Conservation (phyloP, 2,888 invertebrate species). For the Coecobrya sp. region DNA sequence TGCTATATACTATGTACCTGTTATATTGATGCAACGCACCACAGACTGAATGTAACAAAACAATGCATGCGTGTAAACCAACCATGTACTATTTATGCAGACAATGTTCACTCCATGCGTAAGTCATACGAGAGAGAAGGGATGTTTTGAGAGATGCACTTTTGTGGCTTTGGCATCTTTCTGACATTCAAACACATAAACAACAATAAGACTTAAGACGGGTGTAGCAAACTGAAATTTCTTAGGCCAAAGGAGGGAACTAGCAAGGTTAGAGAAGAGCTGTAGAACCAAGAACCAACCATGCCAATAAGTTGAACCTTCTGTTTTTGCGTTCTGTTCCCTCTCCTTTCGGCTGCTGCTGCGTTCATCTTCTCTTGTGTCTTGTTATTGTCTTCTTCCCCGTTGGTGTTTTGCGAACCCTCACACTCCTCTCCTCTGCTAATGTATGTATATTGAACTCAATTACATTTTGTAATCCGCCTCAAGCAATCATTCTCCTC, state of each 20-base stretch:
- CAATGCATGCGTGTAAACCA: conserved; percentile 31
- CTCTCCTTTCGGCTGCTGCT: neutral
- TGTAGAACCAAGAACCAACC: neutral
- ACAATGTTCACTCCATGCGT: conserved; percentile 39
- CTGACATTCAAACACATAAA: conserved; percentile 56
- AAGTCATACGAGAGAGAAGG: conserved; percentile 23
- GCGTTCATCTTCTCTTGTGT: conserved; percentile 32
- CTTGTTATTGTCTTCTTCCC: conserved; percentile 53
- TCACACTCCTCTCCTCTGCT: conserved; percentile 40
- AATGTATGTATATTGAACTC: conserved; percentile 74
- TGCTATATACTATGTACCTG: neutral
- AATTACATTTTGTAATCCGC: conserved; percentile 69
- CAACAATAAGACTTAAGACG: conserved; percentile 52
- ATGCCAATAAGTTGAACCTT: conserved; percentile 71
- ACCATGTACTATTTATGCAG: neutral
- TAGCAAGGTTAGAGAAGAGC: conserved; percentile 8
- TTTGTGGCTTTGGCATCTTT: conserved; percentile 57
- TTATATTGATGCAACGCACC: neutral
- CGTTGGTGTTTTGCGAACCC: conserved; percentile 61
- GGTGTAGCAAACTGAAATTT: conserved; percentile 48
- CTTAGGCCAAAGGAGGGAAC: neutral
- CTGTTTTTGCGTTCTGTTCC: conserved; percentile 62
- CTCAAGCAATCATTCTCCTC: conserved; percentile 58
- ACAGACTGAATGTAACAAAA: neutral
- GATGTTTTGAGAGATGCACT: neutral